Evolutionary conservation across 37 sponge, comb jelly and placozoan genomes (phyloP).

Genomic region (Eunapius fragilis): DNA sequence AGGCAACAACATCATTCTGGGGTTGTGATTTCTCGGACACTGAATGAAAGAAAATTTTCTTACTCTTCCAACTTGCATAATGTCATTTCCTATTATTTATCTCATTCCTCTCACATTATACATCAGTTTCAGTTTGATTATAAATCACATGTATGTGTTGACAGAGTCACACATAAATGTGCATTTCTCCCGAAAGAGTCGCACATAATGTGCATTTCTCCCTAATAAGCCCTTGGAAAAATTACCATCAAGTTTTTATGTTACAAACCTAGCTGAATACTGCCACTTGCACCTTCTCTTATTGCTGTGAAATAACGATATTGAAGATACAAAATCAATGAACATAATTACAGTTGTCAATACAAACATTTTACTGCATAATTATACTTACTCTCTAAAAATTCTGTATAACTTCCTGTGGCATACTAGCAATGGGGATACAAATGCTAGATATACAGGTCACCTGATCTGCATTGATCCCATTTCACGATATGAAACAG

Average conservation of each 20-base stretch:
- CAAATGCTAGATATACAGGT: not conserved
- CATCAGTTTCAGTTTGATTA: not conserved
- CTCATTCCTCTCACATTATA: not conserved
- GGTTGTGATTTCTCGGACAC: not conserved
- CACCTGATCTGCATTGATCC: not conserved
- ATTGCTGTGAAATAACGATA: not conserved
- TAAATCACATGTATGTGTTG: not conserved
- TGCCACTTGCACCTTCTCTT: not conserved
- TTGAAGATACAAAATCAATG: too few relatives aligned
- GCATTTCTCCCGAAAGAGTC: too few relatives aligned
- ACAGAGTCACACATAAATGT: too few relatives aligned
- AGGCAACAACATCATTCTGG: not conserved
- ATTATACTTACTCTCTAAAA: not conserved
- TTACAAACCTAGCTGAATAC: not conserved
- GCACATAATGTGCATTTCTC: not conserved
- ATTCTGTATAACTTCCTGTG: not conserved
- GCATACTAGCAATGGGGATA: not conserved
- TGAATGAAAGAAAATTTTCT: not conserved
- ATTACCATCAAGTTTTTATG: not conserved
- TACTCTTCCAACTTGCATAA: too few relatives aligned
- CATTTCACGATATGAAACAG: not conserved
- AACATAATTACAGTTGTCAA: not conserved
- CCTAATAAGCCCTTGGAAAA: too few relatives aligned
- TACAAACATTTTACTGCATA: not conserved
- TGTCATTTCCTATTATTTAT: too few relatives aligned